Evolutionary conservation across 1,140 invertebrate species (phyloP).

Genomic region (Pogonognathellus flavescens): DNA sequence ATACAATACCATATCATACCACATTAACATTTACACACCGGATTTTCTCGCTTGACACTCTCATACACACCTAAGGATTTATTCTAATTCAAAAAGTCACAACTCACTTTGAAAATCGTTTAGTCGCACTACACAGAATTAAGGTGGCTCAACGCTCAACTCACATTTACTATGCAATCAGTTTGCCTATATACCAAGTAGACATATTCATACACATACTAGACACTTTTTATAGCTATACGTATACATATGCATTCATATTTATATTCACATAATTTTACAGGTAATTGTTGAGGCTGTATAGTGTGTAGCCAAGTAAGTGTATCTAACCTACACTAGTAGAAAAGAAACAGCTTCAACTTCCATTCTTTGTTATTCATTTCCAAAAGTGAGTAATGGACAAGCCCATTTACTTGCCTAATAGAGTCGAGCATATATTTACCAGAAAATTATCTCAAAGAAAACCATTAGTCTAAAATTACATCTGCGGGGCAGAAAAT

Average conservation of each 20-base stretch:
- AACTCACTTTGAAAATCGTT: slow-evolving; percentile 40
- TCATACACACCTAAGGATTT: slow-evolving; percentile 13
- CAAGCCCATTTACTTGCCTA: slow-evolving; percentile 44
- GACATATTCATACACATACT: too few relatives aligned
- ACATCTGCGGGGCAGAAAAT: slow-evolving; percentile 43
- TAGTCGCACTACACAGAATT: slow-evolving; percentile 15
- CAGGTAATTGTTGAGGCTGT: background rate
- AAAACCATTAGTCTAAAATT: slow-evolving; percentile 50
- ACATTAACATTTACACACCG: slow-evolving; percentile 10
- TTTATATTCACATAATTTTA: too few relatives aligned
- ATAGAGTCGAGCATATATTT: slow-evolving; percentile 50
- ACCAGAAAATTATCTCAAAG: slow-evolving; percentile 46
- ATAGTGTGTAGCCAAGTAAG: background rate
- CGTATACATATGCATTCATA: too few relatives aligned
- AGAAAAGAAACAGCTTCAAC: slow-evolving; percentile 2
- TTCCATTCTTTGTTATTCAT: slow-evolving; percentile 37
- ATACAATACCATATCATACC: background rate
- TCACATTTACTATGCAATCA: background rate
- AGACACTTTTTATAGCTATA: too few relatives aligned
- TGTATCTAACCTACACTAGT: slow-evolving; percentile 6
- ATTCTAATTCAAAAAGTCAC: slow-evolving; percentile 45
- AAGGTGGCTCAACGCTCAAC: background rate
- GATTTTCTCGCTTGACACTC: slow-evolving; percentile 13
- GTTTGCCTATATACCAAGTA: background rate
- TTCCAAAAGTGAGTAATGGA: slow-evolving; percentile 44